Conservation (phyloP, 2,888 invertebrate genomes). For the Strigamia crassipes region DNA sequence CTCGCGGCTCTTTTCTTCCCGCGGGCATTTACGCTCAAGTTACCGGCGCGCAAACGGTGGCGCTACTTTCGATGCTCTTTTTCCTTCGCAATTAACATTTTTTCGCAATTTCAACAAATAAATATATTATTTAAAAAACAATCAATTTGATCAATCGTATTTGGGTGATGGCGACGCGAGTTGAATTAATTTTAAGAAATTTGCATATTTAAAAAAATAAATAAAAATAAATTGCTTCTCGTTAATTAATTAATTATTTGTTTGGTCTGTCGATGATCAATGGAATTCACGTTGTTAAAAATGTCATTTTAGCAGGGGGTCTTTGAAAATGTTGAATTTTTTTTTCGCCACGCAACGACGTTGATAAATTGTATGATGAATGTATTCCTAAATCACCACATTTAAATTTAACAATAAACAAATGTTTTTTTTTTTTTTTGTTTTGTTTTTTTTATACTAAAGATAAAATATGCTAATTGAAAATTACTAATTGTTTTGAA, state of each 20-base stretch:
- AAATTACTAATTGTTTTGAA: conserved; percentile 24
- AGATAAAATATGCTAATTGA: conserved; percentile 33
- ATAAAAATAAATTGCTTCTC: neutral
- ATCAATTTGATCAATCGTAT: no score
- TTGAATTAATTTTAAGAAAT: neutral
- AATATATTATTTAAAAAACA: no score
- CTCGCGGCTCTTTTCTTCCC: neutral
- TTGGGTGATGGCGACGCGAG: neutral
- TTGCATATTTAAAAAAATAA: neutral
- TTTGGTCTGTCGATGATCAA: conserved; percentile 27
- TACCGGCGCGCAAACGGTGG: neutral
- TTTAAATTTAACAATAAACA: neutral
- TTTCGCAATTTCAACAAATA: no score
- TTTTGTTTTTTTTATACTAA: neutral
- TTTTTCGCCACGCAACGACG: neutral
- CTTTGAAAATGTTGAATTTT: neutral
- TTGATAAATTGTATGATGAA: conserved; percentile 32
- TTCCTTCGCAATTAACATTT: no score
- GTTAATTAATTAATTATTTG: conserved; percentile 34
- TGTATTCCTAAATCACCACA: conserved; percentile 20
- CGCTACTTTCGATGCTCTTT: conserved; percentile 3
- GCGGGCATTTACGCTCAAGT: neutral
- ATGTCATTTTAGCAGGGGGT: conserved; percentile 25
- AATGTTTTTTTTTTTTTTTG: neutral
- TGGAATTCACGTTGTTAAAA: conserved; percentile 17